These are phyloP conservation scores for Rhynchomys soricoides DNA, from an alignment of 2,113 vertebrate genomes.

Conservation along the genomic window DNA sequence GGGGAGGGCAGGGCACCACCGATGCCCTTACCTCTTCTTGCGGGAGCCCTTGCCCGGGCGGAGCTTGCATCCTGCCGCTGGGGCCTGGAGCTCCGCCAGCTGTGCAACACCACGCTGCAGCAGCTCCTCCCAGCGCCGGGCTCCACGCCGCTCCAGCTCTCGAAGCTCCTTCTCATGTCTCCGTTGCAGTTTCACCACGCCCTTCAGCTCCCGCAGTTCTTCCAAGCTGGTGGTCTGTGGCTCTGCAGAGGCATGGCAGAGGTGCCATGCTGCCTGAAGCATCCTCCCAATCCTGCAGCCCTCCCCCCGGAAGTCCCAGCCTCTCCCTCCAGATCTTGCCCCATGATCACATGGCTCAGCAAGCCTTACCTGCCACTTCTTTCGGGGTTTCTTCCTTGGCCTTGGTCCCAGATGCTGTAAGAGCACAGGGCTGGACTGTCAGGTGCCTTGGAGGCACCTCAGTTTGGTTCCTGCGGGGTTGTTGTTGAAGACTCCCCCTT, in stretches of 20 bases:
- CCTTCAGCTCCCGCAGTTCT: constrained; percentile 93
- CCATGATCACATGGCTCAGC: background rate
- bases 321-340: background rate
- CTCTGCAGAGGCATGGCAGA: constrained; percentile 82
- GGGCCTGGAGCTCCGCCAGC: constrained; percentile 79
- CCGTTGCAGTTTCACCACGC: constrained; percentile 92
- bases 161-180: constrained; percentile 94
- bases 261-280: background rate
- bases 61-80: constrained; percentile 83
- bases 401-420: constrained; percentile 71
- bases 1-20: accelerated
- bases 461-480: background rate
- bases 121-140: constrained; percentile 92
- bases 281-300: background rate
- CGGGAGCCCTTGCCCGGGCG: constrained; percentile 81
- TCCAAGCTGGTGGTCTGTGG: constrained; percentile 88
- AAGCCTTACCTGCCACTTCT: constrained; percentile 77
- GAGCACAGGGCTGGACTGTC: constrained; percentile 59
- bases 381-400: constrained; percentile 50
- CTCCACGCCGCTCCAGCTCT: constrained; percentile 90
- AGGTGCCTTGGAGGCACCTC: background rate
- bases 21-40: constrained; percentile 84
- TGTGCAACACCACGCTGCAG: constrained; percentile 89
- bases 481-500: background rate
- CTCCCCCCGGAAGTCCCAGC: background rate